Evolutionary conservation across 2,797 vertebrate genomes (phyloP).

Genomic region (Petrocephalus schoutedeni): DNA sequence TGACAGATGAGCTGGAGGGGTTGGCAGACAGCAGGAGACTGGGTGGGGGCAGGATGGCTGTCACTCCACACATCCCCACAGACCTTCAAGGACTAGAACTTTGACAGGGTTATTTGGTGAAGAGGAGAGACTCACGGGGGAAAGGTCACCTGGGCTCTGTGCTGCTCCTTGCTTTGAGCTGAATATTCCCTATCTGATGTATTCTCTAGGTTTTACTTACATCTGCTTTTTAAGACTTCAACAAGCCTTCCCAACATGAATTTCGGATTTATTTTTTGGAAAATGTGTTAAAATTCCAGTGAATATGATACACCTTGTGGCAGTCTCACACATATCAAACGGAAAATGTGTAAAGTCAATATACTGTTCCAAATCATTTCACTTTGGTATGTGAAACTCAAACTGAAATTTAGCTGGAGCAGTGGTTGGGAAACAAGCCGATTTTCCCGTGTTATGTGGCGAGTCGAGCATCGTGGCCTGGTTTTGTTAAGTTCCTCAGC

Average conservation of each 20-base stretch:
- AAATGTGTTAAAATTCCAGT: background rate
- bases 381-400: background rate
- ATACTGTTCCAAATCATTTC: background rate
- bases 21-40: slow-evolving; percentile 89
- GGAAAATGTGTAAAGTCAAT: background rate
- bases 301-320: background rate
- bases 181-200: background rate
- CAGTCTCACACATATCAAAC: background rate
- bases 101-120: slow-evolving; percentile 69
- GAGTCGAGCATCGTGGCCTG: slow-evolving; percentile 11
- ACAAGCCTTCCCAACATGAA: background rate
- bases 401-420: background rate
- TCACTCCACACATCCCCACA: slow-evolving; percentile 79
- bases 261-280: background rate
- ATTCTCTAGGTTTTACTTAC: background rate
- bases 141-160: slow-evolving; percentile 17
- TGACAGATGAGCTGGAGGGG: slow-evolving; percentile 97
- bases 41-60: slow-evolving; percentile 57
- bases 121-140: slow-evolving; percentile 44
- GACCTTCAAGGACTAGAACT: slow-evolving; percentile 93
- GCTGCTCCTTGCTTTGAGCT: background rate
- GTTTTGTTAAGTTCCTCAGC: background rate
- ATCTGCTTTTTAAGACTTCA: background rate
- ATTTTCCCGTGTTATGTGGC: background rate
- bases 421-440: background rate